phyloP scores from a whole-genome alignment of 2,888 invertebrate species.

The Drosophila lutescens region DNA sequence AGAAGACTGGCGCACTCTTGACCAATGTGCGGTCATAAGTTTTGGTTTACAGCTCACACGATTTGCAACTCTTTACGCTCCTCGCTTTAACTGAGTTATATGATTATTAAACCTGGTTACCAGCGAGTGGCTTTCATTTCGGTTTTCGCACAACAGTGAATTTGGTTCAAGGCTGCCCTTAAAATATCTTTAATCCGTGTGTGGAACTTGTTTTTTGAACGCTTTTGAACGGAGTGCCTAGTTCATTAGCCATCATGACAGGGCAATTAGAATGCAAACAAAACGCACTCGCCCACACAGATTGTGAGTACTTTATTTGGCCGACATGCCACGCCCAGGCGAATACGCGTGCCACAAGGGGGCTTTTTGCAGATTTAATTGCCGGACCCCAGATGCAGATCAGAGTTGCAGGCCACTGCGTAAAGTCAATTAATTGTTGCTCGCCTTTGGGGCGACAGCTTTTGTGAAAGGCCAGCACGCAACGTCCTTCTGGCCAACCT shows the following conservation, averaged over 20 bases:
- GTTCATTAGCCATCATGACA: constrained; percentile 48
- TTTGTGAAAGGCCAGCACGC: constrained; percentile 74
- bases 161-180: constrained; percentile 60
- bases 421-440: constrained; percentile 74
- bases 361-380: constrained; percentile 8
- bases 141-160: constrained; percentile 41
- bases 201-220: constrained; percentile 49
- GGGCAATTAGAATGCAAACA: constrained; percentile 67
- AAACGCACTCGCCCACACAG: constrained; percentile 65
- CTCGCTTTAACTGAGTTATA: constrained; percentile 26
- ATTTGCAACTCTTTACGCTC: constrained; percentile 30
- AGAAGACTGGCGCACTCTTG: constrained; percentile 31
- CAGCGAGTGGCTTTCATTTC: constrained; percentile 42
- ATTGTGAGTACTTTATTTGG: constrained; percentile 29
- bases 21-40: constrained; percentile 32
- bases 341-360: constrained; percentile 30
- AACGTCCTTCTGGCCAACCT: constrained; percentile 68
- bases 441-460: constrained; percentile 73
- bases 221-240: constrained; percentile 19
- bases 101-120: constrained; percentile 46
- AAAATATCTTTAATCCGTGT: constrained; percentile 30
- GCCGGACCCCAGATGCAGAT: constrained; percentile 30
- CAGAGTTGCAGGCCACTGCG: constrained; percentile 54
- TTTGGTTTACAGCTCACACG: constrained; percentile 23
- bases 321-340: constrained; percentile 49